Conservation (phyloP, 2,113 vertebrate genomes). For the Acanthochromis polyacanthus region DNA sequence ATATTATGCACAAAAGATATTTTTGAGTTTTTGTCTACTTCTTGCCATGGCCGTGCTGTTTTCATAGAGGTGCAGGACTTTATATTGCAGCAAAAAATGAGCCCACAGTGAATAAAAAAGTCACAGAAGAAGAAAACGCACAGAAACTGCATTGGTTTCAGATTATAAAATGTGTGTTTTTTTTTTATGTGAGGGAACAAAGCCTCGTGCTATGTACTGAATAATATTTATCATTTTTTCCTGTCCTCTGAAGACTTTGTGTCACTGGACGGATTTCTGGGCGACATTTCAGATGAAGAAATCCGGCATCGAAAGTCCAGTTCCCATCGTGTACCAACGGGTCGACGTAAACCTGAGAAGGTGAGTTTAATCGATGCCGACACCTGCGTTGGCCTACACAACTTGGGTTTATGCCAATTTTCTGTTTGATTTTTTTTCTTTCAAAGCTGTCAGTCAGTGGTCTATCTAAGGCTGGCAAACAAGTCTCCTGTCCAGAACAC, state of each 20-base stretch:
- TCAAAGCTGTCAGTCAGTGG: background rate
- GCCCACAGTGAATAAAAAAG: too few species aligned
- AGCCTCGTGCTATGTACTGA: background rate
- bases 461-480: background rate
- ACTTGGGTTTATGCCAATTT: background rate
- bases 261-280: constrained; percentile 83
- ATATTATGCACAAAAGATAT: too few species aligned
- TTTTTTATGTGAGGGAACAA: too few species aligned
- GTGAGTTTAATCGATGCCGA: constrained; percentile 51
- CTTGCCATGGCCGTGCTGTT: too few species aligned
- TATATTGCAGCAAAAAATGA: too few species aligned
- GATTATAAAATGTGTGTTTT: too few species aligned
- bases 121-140: too few species aligned
- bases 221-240: background rate
- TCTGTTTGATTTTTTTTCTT: background rate
- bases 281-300: constrained; percentile 83
- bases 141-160: too few species aligned
- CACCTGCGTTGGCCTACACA: background rate
- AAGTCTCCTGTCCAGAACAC: background rate
- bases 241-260: constrained; percentile 69
- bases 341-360: constrained; percentile 84
- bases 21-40: too few species aligned
- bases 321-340: constrained; percentile 75
- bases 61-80: too few species aligned
- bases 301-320: constrained; percentile 80